A percentile compares a stretch with the other conserved stretches of the same genome.
Evolutionary conservation across 2,113 vertebrate species (phyloP).

Genomic region (Istiophorus platypterus): DNA sequence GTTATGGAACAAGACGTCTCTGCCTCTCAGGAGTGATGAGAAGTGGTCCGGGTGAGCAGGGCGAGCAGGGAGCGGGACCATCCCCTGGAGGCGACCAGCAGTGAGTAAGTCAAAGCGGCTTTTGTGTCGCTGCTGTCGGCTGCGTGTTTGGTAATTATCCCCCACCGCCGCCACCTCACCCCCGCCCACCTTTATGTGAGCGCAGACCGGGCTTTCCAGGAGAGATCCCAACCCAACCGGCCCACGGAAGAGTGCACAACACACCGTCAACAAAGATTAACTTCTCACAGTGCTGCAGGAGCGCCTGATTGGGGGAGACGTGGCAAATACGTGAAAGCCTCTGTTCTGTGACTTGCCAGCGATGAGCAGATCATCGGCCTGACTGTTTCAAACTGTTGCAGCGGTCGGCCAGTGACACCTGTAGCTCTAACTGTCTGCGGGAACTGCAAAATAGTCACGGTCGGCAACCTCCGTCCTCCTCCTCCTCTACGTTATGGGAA

Average conservation of each 20-base stretch:
- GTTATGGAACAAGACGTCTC: conserved; percentile 87
- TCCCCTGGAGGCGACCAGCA: conserved; percentile 81
- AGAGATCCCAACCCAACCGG: conserved; percentile 69
- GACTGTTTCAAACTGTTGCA: conserved; percentile 11
- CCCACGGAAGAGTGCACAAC: conserved; percentile 76
- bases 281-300: conserved; percentile 69
- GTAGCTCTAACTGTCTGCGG: neutral
- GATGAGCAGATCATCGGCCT: conserved; percentile 38
- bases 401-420: conserved; percentile 25
- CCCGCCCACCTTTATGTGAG: conserved; percentile 61
- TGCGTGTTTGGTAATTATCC: conserved; percentile 87
- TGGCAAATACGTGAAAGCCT: conserved; percentile 38
- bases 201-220: conserved; percentile 74
- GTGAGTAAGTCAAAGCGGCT: conserved; percentile 88
- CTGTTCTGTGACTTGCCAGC: conserved; percentile 56
- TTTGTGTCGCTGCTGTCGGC: conserved; percentile 83
- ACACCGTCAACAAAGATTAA: conserved; percentile 79
- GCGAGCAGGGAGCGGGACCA: conserved; percentile 71
- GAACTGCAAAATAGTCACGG: neutral
- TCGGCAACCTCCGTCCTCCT: too few species aligned
- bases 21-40: conserved; percentile 80
- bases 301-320: conserved; percentile 66
- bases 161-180: neutral
- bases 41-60: conserved; percentile 74
- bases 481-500: too few species aligned